Base-by-base conservation (phyloP, 2,888 invertebrate genomes). In the Acleris sparsana region DNA sequence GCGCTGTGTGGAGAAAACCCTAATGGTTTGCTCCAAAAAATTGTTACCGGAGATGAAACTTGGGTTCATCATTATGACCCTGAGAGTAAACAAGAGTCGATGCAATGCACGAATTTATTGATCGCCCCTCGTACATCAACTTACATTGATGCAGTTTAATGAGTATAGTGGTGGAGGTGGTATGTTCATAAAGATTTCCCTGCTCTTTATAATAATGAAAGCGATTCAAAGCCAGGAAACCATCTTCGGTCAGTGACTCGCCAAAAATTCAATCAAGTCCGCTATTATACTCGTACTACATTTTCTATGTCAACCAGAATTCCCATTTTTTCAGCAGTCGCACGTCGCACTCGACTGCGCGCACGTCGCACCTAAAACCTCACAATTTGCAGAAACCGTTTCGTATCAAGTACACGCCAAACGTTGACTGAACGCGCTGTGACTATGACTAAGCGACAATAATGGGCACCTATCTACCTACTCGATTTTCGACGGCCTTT, bases 401-500 rank as follows among this genome's bases (percentile, higher is more conserved):
- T 66, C 48, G 39, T 66, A 66, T 66, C 66, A 66, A 66, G 48
- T 62, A 66, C 62, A 55, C 57, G 57, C 16, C 56, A 57, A 66
- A 39, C 39, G 39, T 39, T 13, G 39, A 13, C 39, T 39, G 13
- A 39, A 66, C 62, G 56, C 46, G 52, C 56, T 66, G 56, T 65
- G 62, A 62, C 61, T 66, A 66, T 69, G 65, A 65, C 58, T 66
- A 66, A 68, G 57, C 57, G 66, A 66, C 55, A 59, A 66, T 62
- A 62, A 66, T 66, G 48, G 55, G 33, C 66, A 62, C 46, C 44
- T 58, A 33, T 33, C 65, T 49, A 29, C 11, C 46, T n/a, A 63
- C 52, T 44, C 59, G 56, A 49, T 53, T 68, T 68, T 71, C 57
- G 20, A 59, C 62, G 59, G 65, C 68, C 68, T 69, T 71, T 72